These are phyloP conservation scores for Luehdorfia chinensis DNA, from an alignment of 1,140 invertebrate genomes.

Conservation along the genomic window DNA sequence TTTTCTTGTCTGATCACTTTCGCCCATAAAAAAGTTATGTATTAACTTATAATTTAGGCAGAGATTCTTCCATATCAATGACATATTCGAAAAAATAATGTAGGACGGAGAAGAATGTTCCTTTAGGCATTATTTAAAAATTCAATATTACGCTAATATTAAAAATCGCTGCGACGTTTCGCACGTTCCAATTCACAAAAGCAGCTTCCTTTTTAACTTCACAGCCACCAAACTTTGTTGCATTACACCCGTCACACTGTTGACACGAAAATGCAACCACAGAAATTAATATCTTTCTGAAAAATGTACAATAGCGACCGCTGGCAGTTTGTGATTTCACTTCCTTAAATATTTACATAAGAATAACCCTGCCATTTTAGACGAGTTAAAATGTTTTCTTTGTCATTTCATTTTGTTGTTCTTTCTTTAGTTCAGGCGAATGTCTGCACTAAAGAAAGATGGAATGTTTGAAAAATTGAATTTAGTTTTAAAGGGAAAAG, in stretches of 20 bases:
- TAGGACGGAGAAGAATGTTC: no score
- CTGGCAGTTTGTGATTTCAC: slow-evolving; percentile 12
- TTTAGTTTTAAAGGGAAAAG: not conserved
- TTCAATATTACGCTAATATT: no score
- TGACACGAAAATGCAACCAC: slow-evolving; percentile 25
- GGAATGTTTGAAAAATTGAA: not conserved
- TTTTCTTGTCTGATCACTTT: no score
- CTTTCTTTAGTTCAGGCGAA: not conserved
- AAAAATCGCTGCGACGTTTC: not conserved
- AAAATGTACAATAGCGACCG: slow-evolving; percentile 27
- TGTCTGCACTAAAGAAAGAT: not conserved
- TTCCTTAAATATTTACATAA: slow-evolving; percentile 12
- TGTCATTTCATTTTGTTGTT: slow-evolving; percentile 5
- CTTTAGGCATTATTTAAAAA: no score
- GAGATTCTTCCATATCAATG: no score
- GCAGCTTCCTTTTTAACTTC: slow-evolving; percentile 3
- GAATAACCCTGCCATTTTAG: not conserved
- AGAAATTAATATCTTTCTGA: slow-evolving; percentile 40
- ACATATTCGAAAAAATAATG: no score
- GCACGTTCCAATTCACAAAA: not conserved
- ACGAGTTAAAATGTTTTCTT: slow-evolving; percentile 11
- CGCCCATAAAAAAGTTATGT: no score
- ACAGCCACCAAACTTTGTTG: slow-evolving; percentile 22
- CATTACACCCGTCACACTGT: slow-evolving; percentile 21
- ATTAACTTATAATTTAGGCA: no score